Evolutionary conservation across 2,888 invertebrate species (phyloP).

Genomic region (Boloria euphrosyne): DNA sequence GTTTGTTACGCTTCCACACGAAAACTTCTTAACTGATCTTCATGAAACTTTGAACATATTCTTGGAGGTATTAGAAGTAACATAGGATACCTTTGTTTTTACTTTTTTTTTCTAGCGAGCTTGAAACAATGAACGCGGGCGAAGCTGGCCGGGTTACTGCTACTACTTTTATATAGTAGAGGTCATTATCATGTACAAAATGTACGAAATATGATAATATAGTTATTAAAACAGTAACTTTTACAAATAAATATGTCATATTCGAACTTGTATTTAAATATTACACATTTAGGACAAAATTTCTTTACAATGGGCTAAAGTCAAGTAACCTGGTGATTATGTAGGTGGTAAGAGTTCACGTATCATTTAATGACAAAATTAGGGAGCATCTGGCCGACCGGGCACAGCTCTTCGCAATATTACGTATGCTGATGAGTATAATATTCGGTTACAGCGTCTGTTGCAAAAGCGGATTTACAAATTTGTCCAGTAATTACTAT

Average conservation of each 20-base stretch:
- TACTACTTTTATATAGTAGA: too few species aligned
- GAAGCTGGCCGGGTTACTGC: too few species aligned
- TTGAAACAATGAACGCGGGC: too few species aligned
- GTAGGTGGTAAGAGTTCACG: slow-evolving; percentile 31
- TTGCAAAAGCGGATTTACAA: slow-evolving; percentile 29
- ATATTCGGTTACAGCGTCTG: slow-evolving; percentile 33
- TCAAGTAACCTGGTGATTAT: slow-evolving; percentile 23
- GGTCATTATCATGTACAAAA: too few species aligned
- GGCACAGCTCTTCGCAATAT: slow-evolving; percentile 9
- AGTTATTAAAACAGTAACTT: too few species aligned
- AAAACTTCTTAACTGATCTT: too few species aligned
- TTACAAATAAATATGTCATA: not conserved
- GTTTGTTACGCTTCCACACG: too few species aligned
- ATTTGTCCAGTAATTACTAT: slow-evolving; percentile 33
- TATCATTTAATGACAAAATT: slow-evolving; percentile 38
- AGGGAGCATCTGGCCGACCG: slow-evolving; percentile 31
- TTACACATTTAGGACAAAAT: slow-evolving; percentile 2
- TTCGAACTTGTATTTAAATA: not conserved
- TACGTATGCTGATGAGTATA: slow-evolving; percentile 31
- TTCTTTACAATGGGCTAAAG: slow-evolving; percentile 17
- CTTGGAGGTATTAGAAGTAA: too few species aligned
- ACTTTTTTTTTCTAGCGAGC: too few species aligned
- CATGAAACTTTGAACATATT: too few species aligned
- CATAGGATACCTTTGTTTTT: too few species aligned
- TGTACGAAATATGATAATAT: too few species aligned